Conservation (phyloP, 2,113 vertebrate species). For the Dasypus novemcinctus region DNA sequence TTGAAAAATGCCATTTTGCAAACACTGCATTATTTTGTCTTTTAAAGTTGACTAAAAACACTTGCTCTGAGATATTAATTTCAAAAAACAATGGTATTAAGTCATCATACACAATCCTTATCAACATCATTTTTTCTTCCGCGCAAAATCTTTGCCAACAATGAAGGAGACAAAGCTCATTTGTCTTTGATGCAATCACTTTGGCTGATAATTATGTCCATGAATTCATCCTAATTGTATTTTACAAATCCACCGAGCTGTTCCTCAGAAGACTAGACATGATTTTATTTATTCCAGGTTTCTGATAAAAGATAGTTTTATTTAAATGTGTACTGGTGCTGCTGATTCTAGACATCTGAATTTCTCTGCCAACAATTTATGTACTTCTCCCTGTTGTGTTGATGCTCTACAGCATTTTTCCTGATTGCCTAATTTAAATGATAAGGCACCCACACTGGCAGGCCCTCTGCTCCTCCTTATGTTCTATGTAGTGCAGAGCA, state of each 20-base stretch:
- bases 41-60: slow-evolving; percentile 54
- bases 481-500: not conserved
- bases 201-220: slow-evolving; percentile 37
- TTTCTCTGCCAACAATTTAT: not conserved
- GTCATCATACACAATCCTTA: slow-evolving; percentile 16
- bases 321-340: not conserved
- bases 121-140: not conserved
- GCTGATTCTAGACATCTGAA: not conserved
- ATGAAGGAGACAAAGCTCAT: not conserved
- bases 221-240: not conserved
- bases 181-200: not conserved
- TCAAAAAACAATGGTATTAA: slow-evolving; percentile 13
- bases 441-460: not conserved
- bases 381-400: not conserved
- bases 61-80: slow-evolving; percentile 37
- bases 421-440: slow-evolving; percentile 45
- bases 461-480: not conserved
- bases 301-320: not conserved
- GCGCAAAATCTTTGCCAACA: slow-evolving; percentile 32
- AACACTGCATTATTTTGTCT: slow-evolving; percentile 28
- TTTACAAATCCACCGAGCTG: not conserved
- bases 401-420: not conserved
- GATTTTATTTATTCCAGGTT: not conserved
- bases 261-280: not conserved
- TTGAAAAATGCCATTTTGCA: slow-evolving; percentile 32